These are phyloP conservation scores for Phengaris arion DNA, from an alignment of 2,888 invertebrate species.

Conservation along the genomic window DNA sequence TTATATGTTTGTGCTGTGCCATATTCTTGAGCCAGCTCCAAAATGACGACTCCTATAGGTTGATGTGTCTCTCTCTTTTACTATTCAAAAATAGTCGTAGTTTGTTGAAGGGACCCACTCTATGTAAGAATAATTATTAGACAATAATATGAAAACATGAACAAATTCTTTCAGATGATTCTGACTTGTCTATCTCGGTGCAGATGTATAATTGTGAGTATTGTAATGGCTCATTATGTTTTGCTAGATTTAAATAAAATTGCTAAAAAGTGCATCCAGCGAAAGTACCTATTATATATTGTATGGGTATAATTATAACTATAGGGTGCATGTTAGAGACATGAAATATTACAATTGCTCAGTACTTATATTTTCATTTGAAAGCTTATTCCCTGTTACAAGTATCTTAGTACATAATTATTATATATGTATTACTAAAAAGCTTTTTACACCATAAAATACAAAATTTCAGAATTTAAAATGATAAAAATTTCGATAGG, in stretches of 20 bases:
- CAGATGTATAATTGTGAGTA: constrained; percentile 69
- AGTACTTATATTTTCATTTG: too few relatives aligned
- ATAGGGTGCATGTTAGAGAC: constrained; percentile 9
- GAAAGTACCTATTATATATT: background rate
- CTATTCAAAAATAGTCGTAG: background rate
- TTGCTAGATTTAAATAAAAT: constrained; percentile 25
- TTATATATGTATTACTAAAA: too few relatives aligned
- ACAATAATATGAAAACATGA: constrained; percentile 31
- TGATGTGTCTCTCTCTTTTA: background rate
- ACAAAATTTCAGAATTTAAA: background rate
- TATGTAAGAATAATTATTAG: background rate
- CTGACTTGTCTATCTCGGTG: constrained; percentile 62
- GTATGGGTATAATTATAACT: background rate
- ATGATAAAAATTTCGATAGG: background rate
- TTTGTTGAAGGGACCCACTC: background rate
- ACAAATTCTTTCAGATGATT: constrained; percentile 74
- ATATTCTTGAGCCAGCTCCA: background rate
- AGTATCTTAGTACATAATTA: background rate
- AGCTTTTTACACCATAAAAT: too few relatives aligned
- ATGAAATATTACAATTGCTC: background rate
- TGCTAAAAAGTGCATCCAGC: constrained; percentile 16
- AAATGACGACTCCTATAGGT: background rate
- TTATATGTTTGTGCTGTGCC: too few relatives aligned
- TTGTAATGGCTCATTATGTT: constrained; percentile 36
- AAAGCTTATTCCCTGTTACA: background rate